phyloP scores from a whole-genome alignment of 2,113 vertebrate genomes.

The Origma solitaria region DNA sequence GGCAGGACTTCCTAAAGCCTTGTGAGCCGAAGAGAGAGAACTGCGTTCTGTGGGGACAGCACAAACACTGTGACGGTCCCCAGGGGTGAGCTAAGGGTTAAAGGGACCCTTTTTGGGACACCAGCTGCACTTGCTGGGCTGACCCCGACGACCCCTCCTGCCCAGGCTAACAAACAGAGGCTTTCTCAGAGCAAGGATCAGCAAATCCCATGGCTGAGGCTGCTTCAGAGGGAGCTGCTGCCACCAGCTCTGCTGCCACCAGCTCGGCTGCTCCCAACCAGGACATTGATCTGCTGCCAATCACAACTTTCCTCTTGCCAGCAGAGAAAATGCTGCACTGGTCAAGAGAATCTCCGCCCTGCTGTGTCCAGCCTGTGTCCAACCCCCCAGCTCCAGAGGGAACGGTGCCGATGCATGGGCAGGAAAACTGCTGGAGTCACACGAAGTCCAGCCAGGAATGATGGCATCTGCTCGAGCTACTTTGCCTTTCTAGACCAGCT shows the following conservation, averaged over 20 bases:
- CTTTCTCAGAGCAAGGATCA: neutral
- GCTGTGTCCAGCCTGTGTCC: neutral
- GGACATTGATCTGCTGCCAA: neutral
- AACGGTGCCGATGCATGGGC: accelerated
- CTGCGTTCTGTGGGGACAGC: neutral
- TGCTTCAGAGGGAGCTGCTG: neutral
- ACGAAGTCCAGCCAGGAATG: neutral
- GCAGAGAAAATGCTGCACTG: neutral
- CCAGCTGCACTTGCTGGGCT: neutral
- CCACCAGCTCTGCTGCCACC: neutral
- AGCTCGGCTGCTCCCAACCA: neutral
- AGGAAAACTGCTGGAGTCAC: neutral
- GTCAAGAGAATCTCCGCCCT: neutral
- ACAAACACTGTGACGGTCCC: neutral
- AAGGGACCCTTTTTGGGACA: neutral
- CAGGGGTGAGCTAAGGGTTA: neutral
- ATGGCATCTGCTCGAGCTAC: neutral
- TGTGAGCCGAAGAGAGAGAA: neutral
- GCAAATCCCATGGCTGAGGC: neutral
- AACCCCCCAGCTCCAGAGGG: neutral
- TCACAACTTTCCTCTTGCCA: neutral
- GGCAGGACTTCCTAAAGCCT: neutral
- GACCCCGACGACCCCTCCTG: neutral
- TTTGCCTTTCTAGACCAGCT: neutral
- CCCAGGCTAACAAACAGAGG: neutral